Conservation (phyloP, 2,113 vertebrate species). For the Dromas ardeola region DNA sequence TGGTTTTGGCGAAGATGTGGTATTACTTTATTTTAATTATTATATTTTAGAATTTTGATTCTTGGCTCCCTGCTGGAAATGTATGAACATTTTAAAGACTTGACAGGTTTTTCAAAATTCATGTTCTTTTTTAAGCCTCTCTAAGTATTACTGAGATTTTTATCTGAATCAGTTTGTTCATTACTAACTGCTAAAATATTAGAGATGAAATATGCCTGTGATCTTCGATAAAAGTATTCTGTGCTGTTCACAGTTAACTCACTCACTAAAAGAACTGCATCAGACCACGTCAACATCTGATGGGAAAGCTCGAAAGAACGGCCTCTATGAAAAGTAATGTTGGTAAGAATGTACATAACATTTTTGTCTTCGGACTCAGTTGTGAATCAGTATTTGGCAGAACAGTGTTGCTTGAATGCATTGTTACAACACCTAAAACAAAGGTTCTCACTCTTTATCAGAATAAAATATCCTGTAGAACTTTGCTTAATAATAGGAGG, state of each 20-base stretch:
- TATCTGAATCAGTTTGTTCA: constrained; percentile 15
- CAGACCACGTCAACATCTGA: not conserved
- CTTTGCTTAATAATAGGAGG: not conserved
- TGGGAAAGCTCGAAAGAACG: not conserved
- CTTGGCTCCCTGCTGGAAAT: not conserved
- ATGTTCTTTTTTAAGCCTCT: not conserved
- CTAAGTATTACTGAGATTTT: not conserved
- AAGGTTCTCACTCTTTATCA: not conserved
- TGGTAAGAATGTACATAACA: not conserved
- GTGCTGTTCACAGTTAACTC: not conserved
- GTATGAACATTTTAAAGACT: not conserved
- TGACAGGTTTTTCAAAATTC: constrained; percentile 4
- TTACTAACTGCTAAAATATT: not conserved
- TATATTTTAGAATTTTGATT: not conserved
- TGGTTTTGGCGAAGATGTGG: not conserved
- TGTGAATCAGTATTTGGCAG: not conserved
- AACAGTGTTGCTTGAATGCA: not conserved
- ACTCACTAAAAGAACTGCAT: not conserved
- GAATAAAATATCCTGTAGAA: not conserved
- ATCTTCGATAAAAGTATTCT: not conserved
- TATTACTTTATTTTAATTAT: not conserved
- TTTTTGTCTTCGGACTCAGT: not conserved
- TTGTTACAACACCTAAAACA: not conserved
- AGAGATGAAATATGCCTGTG: not conserved
- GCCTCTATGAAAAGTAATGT: not conserved